Evolutionary conservation across 37 sponge, comb jelly and placozoan species (phyloP).

Genomic region (Beroe forskalii): DNA sequence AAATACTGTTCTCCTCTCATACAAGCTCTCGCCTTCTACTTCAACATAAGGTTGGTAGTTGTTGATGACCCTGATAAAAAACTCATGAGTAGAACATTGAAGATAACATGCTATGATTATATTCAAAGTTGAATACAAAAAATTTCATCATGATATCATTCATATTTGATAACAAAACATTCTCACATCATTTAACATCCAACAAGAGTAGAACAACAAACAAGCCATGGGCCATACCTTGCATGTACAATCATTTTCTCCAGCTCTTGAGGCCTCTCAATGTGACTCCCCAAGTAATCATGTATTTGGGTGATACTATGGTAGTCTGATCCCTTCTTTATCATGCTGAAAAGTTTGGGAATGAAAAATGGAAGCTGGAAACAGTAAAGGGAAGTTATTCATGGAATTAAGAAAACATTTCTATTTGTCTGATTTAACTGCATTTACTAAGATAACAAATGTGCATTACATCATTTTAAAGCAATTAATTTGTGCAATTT

Average conservation of each 20-base stretch:
- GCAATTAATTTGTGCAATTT: too few relatives aligned
- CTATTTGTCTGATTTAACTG: too few relatives aligned
- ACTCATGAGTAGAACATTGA: too few relatives aligned
- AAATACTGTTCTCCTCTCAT: conserved; percentile 9
- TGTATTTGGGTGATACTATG: background rate
- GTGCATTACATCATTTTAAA: too few relatives aligned
- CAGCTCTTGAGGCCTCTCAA: background rate
- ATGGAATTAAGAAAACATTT: too few relatives aligned
- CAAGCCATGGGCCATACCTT: background rate
- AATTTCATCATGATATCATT: too few relatives aligned
- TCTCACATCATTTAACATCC: too few relatives aligned
- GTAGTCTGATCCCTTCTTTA: conserved; percentile 44
- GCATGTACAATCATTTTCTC: conserved; percentile 46
- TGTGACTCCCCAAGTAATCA: background rate
- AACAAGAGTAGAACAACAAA: too few relatives aligned
- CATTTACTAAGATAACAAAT: too few relatives aligned
- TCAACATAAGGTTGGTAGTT: background rate
- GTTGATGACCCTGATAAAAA: background rate
- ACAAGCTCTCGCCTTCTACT: conserved; percentile 24
- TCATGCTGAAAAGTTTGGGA: conserved; percentile 3
- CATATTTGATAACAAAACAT: too few relatives aligned
- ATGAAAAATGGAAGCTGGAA: background rate
- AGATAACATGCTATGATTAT: too few relatives aligned
- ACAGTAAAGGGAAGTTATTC: background rate
- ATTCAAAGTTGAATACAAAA: too few relatives aligned